Evolutionary conservation across 2,888 invertebrate species (phyloP).

Genomic region (Cryptocheilus praepositus): DNA sequence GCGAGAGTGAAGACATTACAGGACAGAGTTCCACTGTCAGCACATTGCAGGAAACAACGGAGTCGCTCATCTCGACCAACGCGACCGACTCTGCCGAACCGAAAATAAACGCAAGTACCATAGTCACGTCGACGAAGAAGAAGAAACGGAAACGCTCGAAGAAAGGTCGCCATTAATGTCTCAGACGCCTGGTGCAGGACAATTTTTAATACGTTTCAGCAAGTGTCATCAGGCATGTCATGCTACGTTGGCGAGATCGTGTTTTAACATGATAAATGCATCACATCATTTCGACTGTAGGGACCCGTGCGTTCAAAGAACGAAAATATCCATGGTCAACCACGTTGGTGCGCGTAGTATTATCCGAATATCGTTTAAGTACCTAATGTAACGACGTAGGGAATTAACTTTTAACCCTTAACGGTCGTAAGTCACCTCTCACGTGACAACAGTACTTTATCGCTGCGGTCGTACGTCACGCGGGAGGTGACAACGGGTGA

Average conservation of each 20-base stretch:
- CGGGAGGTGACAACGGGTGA: too few relatives aligned
- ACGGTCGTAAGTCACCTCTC: too few relatives aligned
- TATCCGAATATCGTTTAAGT: conserved; percentile 22
- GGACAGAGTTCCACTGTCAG: conserved; percentile 72
- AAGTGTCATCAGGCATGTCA: too few relatives aligned
- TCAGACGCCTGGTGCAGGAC: conserved; percentile 34
- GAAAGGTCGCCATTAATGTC: conserved; percentile 76
- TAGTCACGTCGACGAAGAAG: conserved; percentile 61
- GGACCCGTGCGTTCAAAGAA: too few relatives aligned
- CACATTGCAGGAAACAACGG: conserved; percentile 76
- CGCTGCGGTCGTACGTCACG: too few relatives aligned
- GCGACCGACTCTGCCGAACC: conserved; percentile 77
- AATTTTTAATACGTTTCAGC: conserved; percentile 10
- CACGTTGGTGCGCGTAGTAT: conserved; percentile 26
- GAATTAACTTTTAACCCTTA: conserved; percentile 22
- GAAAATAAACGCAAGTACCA: conserved; percentile 68
- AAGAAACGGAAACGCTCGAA: conserved; percentile 77
- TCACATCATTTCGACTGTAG: too few relatives aligned
- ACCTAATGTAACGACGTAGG: conserved; percentile 8
- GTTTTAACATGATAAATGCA: conserved; percentile 21
- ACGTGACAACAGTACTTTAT: too few relatives aligned
- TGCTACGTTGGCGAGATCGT: conserved; percentile 12
- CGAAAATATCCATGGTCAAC: not conserved
- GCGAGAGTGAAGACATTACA: conserved; percentile 69
- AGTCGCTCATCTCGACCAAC: conserved; percentile 76